Evolutionary conservation across 2,888 invertebrate genomes (phyloP), one percentile per base, ranked within the genome.

Genomic region (Steinernema carpocapsae): DNA sequence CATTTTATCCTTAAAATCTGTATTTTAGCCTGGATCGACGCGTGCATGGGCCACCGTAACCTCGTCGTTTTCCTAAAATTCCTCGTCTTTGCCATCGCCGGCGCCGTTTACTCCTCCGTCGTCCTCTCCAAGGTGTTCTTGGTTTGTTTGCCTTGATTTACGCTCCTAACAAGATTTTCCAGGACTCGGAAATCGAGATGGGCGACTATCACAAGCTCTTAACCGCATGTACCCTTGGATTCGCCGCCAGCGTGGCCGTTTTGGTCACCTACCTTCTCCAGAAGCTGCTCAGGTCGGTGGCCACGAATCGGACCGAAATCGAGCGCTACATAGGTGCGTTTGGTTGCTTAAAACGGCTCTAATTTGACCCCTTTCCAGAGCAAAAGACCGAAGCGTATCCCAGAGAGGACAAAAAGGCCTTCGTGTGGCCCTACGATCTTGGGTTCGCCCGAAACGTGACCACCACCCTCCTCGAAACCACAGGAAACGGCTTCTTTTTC

Each of bases 11-110:
- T n/a, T n/a, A n/a, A n/a, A n/a, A n/a, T n/a, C n/a, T n/a, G n/a
- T n/a, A 10, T 51, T 51, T 56, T 26, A 56, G 56, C 56, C 6
- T 56, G 56, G 56, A 56, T 56, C 26, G 26, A 56, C 56, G 26
- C 56, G 6, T 56, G 56, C 24, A 26, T 56, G 24, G 56, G 56
- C 22, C 56, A 56, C 26, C 56, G 26, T 7, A 56, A 56, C 22
- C 24, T 24, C 56, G 26, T 26, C 26, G 24, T 26, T 24, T 56
- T 56, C 56, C 7, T 26, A 6, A 56, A 56, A 22, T 56, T 56
- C 24, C 75, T 80, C 32, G 83, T 83, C 42, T 80, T 83, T 72
- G 72, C 72, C 37, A 78, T 80, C 24, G 83, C 83, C 17, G 80
- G 80, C 19, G 81, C 83, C n/a, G 59, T 59, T 4, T 79, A 80